These are phyloP conservation scores for Plecturocebus donacophilus DNA, from an alignment of 2,113 vertebrate species.

Conservation along the genomic window DNA sequence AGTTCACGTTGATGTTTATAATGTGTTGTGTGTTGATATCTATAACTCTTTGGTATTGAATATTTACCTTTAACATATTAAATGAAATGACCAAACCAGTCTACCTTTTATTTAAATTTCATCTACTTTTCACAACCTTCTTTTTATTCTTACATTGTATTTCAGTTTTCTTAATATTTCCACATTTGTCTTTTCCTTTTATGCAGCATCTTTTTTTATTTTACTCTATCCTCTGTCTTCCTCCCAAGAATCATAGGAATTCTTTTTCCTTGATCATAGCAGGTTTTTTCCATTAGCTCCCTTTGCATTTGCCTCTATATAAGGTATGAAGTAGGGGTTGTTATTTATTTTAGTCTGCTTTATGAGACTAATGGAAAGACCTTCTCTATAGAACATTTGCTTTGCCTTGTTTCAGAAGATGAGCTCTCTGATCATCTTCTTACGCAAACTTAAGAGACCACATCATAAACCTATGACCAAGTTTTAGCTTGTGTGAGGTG, in stretches of 20 bases:
- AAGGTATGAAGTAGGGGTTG: neutral
- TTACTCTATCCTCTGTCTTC: neutral
- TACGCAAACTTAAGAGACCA: neutral
- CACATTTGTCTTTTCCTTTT: neutral
- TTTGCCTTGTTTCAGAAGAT: slow-evolving; percentile 15
- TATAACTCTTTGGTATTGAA: neutral
- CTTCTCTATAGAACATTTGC: neutral
- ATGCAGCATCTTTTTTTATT: neutral
- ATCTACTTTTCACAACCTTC: slow-evolving; percentile 8
- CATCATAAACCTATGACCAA: neutral
- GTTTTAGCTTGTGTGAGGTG: neutral
- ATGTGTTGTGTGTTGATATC: neutral
- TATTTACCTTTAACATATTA: slow-evolving; percentile 45
- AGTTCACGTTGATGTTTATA: neutral
- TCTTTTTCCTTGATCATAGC: neutral
- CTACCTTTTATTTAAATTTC: slow-evolving; percentile 20
- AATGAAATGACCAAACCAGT: neutral
- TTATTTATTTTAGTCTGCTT: slow-evolving; percentile 19
- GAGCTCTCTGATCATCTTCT: neutral
- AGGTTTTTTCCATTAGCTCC: neutral
- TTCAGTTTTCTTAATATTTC: slow-evolving; percentile 41
- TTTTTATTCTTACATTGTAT: slow-evolving; percentile 14
- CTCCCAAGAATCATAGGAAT: neutral
- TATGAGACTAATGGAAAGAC: neutral
- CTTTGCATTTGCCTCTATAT: neutral